Percentiles rank a stretch among this genome's conserved stretches.
Conservation (phyloP, 2,888 invertebrate species). For the Griposia aprilina region DNA sequence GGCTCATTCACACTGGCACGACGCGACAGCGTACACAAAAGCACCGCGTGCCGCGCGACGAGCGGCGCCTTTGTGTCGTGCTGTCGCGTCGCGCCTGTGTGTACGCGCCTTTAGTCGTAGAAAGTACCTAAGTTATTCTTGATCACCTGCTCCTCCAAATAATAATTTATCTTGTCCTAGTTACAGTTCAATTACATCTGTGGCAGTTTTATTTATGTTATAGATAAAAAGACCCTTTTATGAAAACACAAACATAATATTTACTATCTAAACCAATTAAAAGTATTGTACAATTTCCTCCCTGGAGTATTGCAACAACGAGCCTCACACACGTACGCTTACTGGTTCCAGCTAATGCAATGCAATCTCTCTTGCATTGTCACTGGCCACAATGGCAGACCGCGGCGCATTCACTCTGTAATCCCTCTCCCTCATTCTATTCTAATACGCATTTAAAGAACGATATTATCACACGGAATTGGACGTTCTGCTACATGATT, state of each 20-base stretch:
- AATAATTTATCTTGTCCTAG: constrained; percentile 19
- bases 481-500: constrained; percentile 70
- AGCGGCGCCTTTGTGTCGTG: too few relatives aligned
- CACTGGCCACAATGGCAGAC: constrained; percentile 75
- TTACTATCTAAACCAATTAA: constrained; percentile 18
- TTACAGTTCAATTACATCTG: constrained; percentile 32
- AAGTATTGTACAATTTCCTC: constrained; percentile 65
- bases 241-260: neutral
- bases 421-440: constrained; percentile 77
- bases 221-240: neutral
- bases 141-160: constrained; percentile 28
- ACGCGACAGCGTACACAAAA: too few relatives aligned
- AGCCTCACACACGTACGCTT: constrained; percentile 66
- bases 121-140: constrained; percentile 1
- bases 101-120: neutral
- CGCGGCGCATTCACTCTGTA: constrained; percentile 74
- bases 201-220: neutral
- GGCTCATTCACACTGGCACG: too few relatives aligned
- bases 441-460: constrained; percentile 74
- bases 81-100: too few relatives aligned
- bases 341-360: constrained; percentile 78
- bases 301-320: constrained; percentile 56
- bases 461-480: constrained; percentile 70
- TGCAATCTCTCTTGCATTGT: constrained; percentile 79
- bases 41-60: too few relatives aligned